phyloP scores from a whole-genome alignment of 2,113 vertebrate species.

The Glaucomys volans region DNA sequence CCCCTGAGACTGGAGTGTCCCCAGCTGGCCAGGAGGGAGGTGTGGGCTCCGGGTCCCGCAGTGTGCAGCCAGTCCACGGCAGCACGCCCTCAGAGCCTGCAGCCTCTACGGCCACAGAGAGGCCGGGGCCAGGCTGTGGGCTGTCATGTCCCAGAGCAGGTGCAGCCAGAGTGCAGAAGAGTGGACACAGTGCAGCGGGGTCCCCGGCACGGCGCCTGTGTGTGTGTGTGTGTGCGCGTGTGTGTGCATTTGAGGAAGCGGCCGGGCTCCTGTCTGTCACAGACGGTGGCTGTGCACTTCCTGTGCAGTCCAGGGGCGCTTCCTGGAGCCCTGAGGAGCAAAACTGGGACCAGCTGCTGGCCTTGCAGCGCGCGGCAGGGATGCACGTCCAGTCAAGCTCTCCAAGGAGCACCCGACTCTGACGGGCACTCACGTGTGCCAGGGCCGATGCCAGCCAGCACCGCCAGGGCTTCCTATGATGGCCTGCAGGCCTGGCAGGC shows the following conservation, averaged over 20 bases:
- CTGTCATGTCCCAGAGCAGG: background rate
- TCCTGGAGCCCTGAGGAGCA: background rate
- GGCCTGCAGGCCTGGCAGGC: background rate
- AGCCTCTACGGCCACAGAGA: background rate
- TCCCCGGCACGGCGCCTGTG: background rate
- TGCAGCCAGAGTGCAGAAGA: background rate
- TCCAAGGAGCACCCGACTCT: background rate
- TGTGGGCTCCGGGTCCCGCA: background rate
- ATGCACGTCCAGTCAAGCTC: background rate
- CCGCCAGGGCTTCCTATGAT: background rate
- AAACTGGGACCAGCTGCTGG: background rate
- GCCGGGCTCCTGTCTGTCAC: background rate
- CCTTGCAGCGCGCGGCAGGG: no score
- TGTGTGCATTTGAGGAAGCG: no score
- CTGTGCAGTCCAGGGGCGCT: background rate
- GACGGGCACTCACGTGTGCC: background rate
- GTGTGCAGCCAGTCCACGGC: background rate
- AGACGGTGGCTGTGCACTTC: background rate
- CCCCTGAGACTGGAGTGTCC: background rate
- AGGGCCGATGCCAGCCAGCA: background rate
- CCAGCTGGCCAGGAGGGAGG: background rate
- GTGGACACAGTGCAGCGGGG: background rate
- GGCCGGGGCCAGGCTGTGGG: background rate
- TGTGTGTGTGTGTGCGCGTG: background rate
- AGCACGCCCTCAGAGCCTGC: background rate